These are phyloP conservation scores for Xyliphius kryptos DNA, from an alignment of 2,113 vertebrate genomes.

Conservation along the genomic window DNA sequence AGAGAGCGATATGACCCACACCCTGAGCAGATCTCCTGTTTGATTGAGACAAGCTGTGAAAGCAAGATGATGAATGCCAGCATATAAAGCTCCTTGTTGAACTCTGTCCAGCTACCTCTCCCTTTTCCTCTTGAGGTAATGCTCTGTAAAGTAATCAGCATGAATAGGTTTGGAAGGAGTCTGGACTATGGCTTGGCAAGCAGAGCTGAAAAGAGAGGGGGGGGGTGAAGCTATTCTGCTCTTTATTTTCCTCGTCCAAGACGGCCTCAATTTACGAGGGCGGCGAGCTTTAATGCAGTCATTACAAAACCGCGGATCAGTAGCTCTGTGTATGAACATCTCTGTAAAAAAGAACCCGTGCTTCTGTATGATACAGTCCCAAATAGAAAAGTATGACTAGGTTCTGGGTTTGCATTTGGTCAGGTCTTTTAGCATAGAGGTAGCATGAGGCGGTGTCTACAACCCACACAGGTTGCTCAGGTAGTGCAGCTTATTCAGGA, in stretches of 20 bases:
- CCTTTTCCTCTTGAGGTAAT: constrained; percentile 61
- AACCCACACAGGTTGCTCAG: too few species aligned
- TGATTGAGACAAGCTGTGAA: constrained; percentile 49
- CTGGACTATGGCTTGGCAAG: constrained; percentile 37
- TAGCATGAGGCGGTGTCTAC: too few species aligned
- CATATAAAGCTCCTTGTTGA: constrained; percentile 52
- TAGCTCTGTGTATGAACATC: constrained; percentile 30
- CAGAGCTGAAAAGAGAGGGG: constrained; percentile 24
- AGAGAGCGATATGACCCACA: background rate
- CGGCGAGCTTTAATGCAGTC: constrained; percentile 16
- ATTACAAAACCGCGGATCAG: constrained; percentile 21
- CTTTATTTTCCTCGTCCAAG: constrained; percentile 9
- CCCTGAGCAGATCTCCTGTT: background rate
- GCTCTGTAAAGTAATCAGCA: constrained; percentile 48
- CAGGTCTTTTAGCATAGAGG: too few species aligned
- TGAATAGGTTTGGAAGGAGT: constrained; percentile 38
- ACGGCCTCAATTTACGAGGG: constrained; percentile 27
- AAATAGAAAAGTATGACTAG: too few species aligned
- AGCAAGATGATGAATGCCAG: constrained; percentile 58
- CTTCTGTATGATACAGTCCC: too few species aligned
- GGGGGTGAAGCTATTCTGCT: constrained; percentile 20
- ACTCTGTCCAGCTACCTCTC: constrained; percentile 55
- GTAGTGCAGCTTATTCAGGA: too few species aligned
- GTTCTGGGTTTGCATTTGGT: too few species aligned
- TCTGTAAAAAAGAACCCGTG: constrained; percentile 13